These are phyloP conservation scores for Cyphomyrus discorhynchus DNA, from an alignment of 2,113 vertebrate genomes.

Conservation along the genomic window DNA sequence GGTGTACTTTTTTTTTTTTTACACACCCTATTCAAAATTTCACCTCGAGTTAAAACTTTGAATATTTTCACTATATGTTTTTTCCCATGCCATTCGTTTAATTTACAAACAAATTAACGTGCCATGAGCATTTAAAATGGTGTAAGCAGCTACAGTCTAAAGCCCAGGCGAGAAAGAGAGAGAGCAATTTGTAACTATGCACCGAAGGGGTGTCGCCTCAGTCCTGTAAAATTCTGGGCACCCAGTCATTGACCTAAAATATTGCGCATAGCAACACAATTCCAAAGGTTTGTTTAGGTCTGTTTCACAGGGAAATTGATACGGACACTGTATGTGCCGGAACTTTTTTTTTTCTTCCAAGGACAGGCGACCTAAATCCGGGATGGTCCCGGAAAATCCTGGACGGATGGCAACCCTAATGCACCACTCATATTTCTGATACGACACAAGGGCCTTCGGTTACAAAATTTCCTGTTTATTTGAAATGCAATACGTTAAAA, in stretches of 20 bases:
- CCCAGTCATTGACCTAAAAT: neutral
- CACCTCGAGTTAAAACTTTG: too few species aligned
- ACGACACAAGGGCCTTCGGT: neutral
- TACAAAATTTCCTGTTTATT: neutral
- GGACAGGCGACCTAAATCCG: neutral
- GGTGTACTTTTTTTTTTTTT: neutral
- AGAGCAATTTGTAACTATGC: too few species aligned
- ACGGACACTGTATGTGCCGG: neutral
- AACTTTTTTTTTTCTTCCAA: neutral
- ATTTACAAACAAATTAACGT: too few species aligned
- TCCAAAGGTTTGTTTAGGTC: neutral
- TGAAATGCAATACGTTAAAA: neutral
- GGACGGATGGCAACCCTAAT: neutral
- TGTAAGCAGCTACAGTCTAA: too few species aligned
- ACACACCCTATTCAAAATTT: neutral
- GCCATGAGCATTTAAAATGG: too few species aligned
- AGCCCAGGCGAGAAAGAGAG: too few species aligned
- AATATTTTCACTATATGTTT: too few species aligned
- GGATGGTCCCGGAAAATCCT: neutral
- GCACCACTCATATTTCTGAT: neutral
- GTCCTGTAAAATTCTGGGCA: too few species aligned
- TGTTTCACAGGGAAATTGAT: neutral
- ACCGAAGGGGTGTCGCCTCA: too few species aligned
- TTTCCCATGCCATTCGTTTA: too few species aligned
- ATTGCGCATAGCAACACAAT: neutral